These are phyloP conservation scores for Trogon surrucura DNA, from an alignment of 2,113 vertebrate genomes.

Conservation along the genomic window DNA sequence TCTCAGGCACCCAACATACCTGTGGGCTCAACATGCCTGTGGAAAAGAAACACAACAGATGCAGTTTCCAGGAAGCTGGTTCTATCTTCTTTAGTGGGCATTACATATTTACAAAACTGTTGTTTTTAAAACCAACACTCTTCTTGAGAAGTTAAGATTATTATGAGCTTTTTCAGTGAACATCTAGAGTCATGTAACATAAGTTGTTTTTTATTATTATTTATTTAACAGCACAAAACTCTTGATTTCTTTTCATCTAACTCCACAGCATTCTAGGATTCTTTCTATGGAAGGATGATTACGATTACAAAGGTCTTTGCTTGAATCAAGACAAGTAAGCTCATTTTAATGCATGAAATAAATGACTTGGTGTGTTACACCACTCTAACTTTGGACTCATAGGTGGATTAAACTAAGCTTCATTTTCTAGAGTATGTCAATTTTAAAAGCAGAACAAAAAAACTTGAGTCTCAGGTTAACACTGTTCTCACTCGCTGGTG, in stretches of 20 bases:
- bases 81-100: constrained; percentile 63
- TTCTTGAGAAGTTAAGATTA: constrained; percentile 64
- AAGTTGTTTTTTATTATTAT: neutral
- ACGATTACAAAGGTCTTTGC: constrained; percentile 52
- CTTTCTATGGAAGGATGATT: constrained; percentile 48
- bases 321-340: constrained; percentile 55
- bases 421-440: constrained; percentile 21
- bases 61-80: constrained; percentile 69
- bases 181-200: constrained; percentile 60
- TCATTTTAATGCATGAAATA: constrained; percentile 61
- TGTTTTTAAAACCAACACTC: constrained; percentile 63
- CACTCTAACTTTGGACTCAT: constrained; percentile 16
- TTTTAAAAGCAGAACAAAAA: constrained; percentile 56
- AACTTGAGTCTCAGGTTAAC: constrained; percentile 14
- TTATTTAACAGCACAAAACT: constrained; percentile 4
- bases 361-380: constrained; percentile 24
- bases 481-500: constrained; percentile 21
- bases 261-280: constrained; percentile 47
- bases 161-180: constrained; percentile 43
- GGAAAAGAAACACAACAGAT: constrained; percentile 42
- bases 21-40: constrained; percentile 59
- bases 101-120: constrained; percentile 65
- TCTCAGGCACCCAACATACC: constrained; percentile 60
- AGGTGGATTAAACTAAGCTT: constrained; percentile 52
- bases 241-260: constrained; percentile 31